Percentiles rank a stretch among this genome's conserved stretches.
These are phyloP conservation scores for Saguinus midas DNA, from an alignment of 2,113 vertebrate species.

Conservation along the genomic window DNA sequence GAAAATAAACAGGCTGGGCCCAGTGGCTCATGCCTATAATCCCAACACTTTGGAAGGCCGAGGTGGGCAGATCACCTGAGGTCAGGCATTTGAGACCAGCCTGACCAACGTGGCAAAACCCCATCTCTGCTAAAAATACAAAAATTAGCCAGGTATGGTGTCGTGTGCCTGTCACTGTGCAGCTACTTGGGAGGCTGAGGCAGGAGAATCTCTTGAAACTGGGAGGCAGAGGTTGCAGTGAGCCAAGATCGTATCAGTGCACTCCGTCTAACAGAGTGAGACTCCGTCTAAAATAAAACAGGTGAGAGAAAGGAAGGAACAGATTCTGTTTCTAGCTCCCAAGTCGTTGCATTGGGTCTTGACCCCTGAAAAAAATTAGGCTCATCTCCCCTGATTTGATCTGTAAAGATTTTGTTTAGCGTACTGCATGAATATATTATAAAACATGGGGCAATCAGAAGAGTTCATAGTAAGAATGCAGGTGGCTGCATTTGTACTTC, in stretches of 20 bases:
- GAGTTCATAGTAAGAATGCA: not conserved
- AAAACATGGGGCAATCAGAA: not conserved
- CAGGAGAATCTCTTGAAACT: not conserved
- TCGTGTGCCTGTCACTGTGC: not conserved
- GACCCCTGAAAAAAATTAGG: not conserved
- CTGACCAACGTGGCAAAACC: not conserved
- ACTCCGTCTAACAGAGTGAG: not conserved
- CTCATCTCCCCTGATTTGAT: not conserved
- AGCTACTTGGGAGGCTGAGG: not conserved
- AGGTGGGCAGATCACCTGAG: not conserved
- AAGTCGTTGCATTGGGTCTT: not conserved
- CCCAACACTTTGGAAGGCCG: not conserved
- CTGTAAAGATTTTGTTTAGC: not conserved
- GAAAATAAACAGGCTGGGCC: not conserved
- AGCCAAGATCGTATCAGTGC: too few relatives aligned
- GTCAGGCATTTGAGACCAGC: not conserved
- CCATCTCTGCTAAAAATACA: not conserved
- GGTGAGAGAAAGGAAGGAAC: not conserved
- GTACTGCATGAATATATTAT: not conserved
- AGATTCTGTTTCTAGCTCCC: not conserved
- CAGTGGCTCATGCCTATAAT: not conserved
- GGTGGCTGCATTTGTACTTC: not conserved
- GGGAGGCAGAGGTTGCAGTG: too few relatives aligned
- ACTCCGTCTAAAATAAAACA: not conserved
- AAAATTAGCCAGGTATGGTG: not conserved